Evolutionary conservation across 2,113 vertebrate genomes (phyloP).

Genomic region (Zootoca vivipara): DNA sequence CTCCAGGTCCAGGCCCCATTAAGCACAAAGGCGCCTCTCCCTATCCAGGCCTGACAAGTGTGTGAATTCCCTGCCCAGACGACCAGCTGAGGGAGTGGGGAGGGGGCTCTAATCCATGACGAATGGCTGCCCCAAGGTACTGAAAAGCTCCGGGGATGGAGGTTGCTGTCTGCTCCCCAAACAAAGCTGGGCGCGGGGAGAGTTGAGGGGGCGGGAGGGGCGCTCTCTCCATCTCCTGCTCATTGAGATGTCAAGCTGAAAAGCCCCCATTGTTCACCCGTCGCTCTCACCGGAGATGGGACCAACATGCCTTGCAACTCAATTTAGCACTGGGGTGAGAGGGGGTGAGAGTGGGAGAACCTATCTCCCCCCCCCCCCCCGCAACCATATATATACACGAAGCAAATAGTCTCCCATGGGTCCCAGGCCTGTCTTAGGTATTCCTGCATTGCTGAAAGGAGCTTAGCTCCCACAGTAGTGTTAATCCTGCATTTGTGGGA

Average conservation of each 20-base stretch:
- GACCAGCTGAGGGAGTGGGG: slow-evolving; percentile 36
- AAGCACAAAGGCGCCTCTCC: slow-evolving; percentile 34
- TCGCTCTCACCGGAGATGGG: slow-evolving; percentile 40
- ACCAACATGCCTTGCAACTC: slow-evolving; percentile 41
- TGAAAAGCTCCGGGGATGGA: slow-evolving; percentile 34
- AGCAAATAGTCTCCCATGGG: slow-evolving; percentile 2
- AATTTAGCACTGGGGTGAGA: slow-evolving; percentile 35
- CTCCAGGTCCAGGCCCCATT: slow-evolving; percentile 36
- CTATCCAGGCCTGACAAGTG: slow-evolving; percentile 33
- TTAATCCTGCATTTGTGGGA: background rate
- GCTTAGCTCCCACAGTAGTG: background rate
- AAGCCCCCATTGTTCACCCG: slow-evolving; percentile 40
- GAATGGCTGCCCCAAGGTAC: slow-evolving; percentile 38
- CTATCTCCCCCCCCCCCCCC: background rate
- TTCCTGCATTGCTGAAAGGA: background rate
- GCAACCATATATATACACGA: background rate
- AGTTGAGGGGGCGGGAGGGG: slow-evolving; percentile 28
- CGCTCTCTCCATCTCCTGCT: slow-evolving; percentile 37
- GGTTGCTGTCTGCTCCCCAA: slow-evolving; percentile 40
- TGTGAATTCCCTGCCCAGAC: slow-evolving; percentile 41
- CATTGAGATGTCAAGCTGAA: slow-evolving; percentile 45
- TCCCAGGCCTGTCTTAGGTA: background rate
- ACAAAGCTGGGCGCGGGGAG: slow-evolving; percentile 34
- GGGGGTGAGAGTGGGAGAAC: slow-evolving; percentile 24
- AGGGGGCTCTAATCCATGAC: slow-evolving; percentile 36